Conservation (phyloP, 2,888 invertebrate genomes). For the Plagodis dolabraria region DNA sequence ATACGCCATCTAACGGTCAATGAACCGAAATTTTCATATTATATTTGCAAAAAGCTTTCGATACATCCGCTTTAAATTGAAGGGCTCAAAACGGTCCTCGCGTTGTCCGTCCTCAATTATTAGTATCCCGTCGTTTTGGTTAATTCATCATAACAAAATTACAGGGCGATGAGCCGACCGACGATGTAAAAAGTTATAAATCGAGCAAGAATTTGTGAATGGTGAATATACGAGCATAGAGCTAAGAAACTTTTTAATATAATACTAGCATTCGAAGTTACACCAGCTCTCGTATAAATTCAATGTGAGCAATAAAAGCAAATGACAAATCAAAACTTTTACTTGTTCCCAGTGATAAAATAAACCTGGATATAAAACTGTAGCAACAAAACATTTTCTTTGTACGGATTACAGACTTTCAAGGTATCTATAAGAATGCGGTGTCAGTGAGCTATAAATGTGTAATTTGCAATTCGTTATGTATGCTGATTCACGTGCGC, state of each 20-base stretch:
- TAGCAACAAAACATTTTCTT: too few relatives aligned
- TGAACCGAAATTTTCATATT: slow-evolving; percentile 55
- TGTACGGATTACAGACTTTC: not conserved
- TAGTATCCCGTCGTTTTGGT: slow-evolving; percentile 62
- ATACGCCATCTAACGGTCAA: slow-evolving; percentile 46
- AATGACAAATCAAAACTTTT: slow-evolving; percentile 3
- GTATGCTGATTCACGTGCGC: slow-evolving; percentile 29
- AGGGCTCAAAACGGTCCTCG: slow-evolving; percentile 51
- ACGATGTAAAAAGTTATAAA: slow-evolving; percentile 46
- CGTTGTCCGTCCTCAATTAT: slow-evolving; percentile 57
- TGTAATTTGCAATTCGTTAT: slow-evolving; percentile 38
- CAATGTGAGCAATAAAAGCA: slow-evolving; percentile 8
- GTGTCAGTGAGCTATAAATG: slow-evolving; percentile 31
- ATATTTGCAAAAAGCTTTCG: slow-evolving; percentile 57
- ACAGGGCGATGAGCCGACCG: slow-evolving; percentile 58
- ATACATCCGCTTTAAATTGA: slow-evolving; percentile 65
- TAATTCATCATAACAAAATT: slow-evolving; percentile 77
- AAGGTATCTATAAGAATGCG: slow-evolving; percentile 13
- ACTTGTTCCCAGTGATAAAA: too few relatives aligned
- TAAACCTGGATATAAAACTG: too few relatives aligned
- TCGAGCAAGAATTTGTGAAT: slow-evolving; percentile 34
- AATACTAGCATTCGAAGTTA: slow-evolving; percentile 9
- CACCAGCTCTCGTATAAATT: slow-evolving; percentile 11
- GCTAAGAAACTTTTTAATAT: slow-evolving; percentile 19
- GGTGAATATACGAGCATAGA: slow-evolving; percentile 21